A percentile compares a stretch with the other conserved stretches of the same genome.
phyloP scores from a whole-genome alignment of 2,113 vertebrate species.

The Saguinus imperator region DNA sequence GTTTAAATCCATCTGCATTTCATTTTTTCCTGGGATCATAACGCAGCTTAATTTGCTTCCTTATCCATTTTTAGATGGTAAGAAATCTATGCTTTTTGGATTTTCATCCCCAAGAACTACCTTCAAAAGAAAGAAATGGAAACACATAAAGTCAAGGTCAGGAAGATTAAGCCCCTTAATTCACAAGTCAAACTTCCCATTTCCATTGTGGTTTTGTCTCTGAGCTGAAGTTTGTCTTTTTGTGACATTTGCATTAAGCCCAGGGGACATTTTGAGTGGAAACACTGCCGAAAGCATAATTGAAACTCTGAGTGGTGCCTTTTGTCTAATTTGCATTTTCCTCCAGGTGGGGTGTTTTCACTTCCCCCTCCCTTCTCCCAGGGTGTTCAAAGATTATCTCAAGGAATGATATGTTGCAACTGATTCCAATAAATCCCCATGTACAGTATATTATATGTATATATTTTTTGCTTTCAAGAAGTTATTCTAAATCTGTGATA shows the following conservation, averaged over 20 bases:
- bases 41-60: conserved; percentile 52
- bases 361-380: conserved; percentile 50
- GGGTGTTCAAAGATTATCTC: conserved; percentile 68
- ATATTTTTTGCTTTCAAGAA: conserved; percentile 48
- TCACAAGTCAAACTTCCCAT: conserved; percentile 55
- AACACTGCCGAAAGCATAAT: conserved; percentile 77
- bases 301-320: conserved; percentile 74
- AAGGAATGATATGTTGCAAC: conserved; percentile 65
- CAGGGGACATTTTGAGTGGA: conserved; percentile 77
- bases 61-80: conserved; percentile 42
- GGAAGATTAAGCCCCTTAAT: conserved; percentile 74
- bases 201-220: conserved; percentile 72
- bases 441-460: conserved; percentile 43
- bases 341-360: conserved; percentile 60
- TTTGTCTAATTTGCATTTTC: conserved; percentile 74
- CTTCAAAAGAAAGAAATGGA: conserved; percentile 55
- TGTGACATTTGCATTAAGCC: conserved; percentile 79
- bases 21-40: conserved; percentile 32
- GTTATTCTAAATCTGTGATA: conserved; percentile 66
- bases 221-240: conserved; percentile 75
- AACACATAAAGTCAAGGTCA: conserved; percentile 67
- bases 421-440: conserved; percentile 68
- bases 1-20: conserved; percentile 55
- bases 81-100: conserved; percentile 49
- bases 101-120: conserved; percentile 36